Evolutionary conservation across 2,888 invertebrate genomes (phyloP).

Genomic region (Chloromyia formosa): DNA sequence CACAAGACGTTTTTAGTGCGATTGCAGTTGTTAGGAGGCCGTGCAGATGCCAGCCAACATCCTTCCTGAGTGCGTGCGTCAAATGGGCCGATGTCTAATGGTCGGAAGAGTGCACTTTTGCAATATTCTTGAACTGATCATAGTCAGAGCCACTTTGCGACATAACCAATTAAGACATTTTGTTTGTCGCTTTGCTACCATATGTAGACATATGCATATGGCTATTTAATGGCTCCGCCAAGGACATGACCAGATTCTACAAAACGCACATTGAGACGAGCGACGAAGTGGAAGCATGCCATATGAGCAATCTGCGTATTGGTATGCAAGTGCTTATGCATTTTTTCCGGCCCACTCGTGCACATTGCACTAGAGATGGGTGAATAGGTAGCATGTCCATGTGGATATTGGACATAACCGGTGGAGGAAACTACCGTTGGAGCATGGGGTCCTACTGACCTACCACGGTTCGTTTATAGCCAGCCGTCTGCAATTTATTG

Average conservation of each 20-base stretch:
- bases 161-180: conserved; percentile 20
- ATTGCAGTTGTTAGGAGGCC: neutral
- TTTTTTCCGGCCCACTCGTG: conserved; percentile 25
- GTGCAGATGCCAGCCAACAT: neutral
- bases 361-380: conserved; percentile 5
- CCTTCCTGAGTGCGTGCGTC: neutral
- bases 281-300: conserved; percentile 3
- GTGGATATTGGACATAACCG: conserved; percentile 20
- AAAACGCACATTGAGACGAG: conserved; percentile 26
- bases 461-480: conserved; percentile 35
- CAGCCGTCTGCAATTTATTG: conserved; percentile 5
- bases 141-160: neutral
- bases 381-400: conserved; percentile 15
- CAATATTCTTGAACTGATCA: neutral
- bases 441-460: conserved; percentile 46
- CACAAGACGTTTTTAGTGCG: conserved; percentile 21
- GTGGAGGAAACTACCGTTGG: conserved; percentile 45
- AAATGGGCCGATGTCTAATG: conserved; percentile 22
- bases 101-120: neutral
- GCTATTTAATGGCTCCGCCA: neutral
- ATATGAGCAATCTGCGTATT: neutral
- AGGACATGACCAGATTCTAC: conserved; percentile 41
- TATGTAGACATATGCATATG: conserved; percentile 24
- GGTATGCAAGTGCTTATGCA: conserved; percentile 9
- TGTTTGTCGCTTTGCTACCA: neutral